A percentile compares a stretch with the other conserved stretches of the same genome.
Evolutionary conservation across 2,888 invertebrate species (phyloP).

Genomic region (Brachyopa scutellaris): DNA sequence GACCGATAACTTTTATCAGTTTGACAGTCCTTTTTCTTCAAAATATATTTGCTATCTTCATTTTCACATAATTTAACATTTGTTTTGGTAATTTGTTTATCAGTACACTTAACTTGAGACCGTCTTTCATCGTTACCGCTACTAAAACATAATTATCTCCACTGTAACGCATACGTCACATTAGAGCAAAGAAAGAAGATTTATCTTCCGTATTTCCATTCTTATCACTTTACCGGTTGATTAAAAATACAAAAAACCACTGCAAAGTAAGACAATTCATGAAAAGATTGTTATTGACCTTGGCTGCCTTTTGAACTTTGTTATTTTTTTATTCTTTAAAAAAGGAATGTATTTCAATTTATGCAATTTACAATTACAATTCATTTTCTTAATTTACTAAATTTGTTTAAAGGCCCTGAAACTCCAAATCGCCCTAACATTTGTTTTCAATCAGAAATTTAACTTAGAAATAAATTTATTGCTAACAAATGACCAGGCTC

Average conservation of each 20-base stretch:
- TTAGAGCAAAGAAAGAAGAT: too few relatives aligned
- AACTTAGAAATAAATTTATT: slow-evolving; percentile 41
- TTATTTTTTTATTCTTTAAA: slow-evolving; percentile 32
- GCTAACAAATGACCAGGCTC: slow-evolving; percentile 52
- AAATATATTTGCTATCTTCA: neutral
- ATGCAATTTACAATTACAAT: slow-evolving; percentile 33
- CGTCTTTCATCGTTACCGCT: neutral
- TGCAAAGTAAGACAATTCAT: too few relatives aligned
- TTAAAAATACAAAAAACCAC: too few relatives aligned
- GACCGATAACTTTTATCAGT: neutral
- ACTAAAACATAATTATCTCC: neutral
- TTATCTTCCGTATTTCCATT: too few relatives aligned
- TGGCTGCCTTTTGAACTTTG: slow-evolving; percentile 8
- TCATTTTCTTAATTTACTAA: slow-evolving; percentile 33
- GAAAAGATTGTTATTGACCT: slow-evolving; percentile 16
- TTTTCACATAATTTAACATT: neutral
- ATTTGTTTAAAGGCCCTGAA: slow-evolving; percentile 39
- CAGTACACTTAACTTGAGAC: neutral
- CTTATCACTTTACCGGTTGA: neutral
- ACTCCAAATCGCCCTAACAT: slow-evolving; percentile 41
- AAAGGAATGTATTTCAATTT: slow-evolving; percentile 58
- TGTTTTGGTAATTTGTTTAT: neutral
- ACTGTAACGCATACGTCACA: neutral
- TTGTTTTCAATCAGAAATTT: slow-evolving; percentile 42
- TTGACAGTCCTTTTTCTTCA: neutral